A percentile compares a stretch with the other conserved stretches of the same genome.
These are phyloP conservation scores for Papilio aristodemus DNA, from an alignment of 1,140 invertebrate species.

Conservation along the genomic window DNA sequence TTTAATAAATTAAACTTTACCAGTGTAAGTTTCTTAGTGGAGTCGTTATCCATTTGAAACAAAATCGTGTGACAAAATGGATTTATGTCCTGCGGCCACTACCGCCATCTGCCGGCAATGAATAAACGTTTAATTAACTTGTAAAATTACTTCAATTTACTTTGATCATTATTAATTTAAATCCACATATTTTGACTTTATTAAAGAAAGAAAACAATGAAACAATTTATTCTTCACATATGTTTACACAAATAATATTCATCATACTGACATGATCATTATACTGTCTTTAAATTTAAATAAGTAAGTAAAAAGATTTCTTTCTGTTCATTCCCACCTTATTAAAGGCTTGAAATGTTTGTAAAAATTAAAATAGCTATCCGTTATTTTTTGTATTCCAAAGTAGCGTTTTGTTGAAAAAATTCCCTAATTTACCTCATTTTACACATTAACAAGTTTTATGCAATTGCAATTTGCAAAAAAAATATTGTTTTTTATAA, in stretches of 20 bases:
- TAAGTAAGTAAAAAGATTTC: too few species aligned
- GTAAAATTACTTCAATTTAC: slow-evolving; percentile 9
- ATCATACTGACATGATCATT: too few species aligned
- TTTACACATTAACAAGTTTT: background rate
- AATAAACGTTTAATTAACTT: slow-evolving; percentile 17
- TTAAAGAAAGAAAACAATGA: background rate
- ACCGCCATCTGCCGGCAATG: slow-evolving; percentile 12
- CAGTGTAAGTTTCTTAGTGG: background rate
- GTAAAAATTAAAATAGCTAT: too few species aligned
- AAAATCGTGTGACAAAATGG: slow-evolving; percentile 16
- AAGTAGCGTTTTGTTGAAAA: too few species aligned
- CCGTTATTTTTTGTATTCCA: too few species aligned
- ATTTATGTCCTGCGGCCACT: slow-evolving; percentile 15
- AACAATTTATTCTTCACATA: background rate
- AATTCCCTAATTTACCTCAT: too few species aligned
- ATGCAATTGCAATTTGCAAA: too few species aligned
- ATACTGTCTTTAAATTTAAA: too few species aligned
- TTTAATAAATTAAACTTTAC: background rate
- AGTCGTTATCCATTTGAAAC: background rate
- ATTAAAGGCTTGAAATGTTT: too few species aligned
- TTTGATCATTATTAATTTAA: background rate
- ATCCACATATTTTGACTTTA: background rate
- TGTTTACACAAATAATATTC: too few species aligned
- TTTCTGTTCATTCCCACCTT: too few species aligned
- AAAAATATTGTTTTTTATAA: background rate